Evolutionary conservation across 2,888 invertebrate species (phyloP).

Genomic region (Ceriagrion tenellum): DNA sequence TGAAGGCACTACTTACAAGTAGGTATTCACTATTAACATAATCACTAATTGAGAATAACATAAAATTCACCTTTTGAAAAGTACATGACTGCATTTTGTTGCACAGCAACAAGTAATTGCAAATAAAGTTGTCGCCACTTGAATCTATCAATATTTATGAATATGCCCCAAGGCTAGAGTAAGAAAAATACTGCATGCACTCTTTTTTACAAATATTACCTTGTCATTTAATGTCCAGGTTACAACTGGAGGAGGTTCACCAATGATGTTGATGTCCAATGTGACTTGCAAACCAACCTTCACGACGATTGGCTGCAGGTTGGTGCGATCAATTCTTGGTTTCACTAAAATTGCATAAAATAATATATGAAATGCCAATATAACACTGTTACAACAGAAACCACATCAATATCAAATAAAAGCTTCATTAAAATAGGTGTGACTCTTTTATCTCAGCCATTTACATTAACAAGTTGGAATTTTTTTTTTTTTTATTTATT

Average conservation of each 20-base stretch:
- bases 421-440: neutral
- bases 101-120: no score
- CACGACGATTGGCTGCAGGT: conserved; percentile 89
- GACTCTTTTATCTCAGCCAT: neutral
- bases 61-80: no score
- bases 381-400: neutral
- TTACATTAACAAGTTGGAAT: neutral
- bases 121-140: no score
- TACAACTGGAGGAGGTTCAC: conserved; percentile 95
- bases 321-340: conserved; percentile 95
- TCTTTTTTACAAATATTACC: conserved; percentile 71
- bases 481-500: no score
- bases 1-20: no score
- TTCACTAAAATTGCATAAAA: conserved; percentile 84
- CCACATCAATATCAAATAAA: neutral
- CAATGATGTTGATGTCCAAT: conserved; percentile 92
- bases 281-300: conserved; percentile 94
- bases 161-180: no score
- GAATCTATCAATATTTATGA: no score
- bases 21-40: no score
- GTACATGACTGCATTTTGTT: no score
- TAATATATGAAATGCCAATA: neutral
- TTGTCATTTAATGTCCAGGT: conserved; percentile 92
- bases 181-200: no score
- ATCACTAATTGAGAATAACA: no score